phyloP scores from a whole-genome alignment of 2,797 vertebrate species.

The Takifugu rubripes region DNA sequence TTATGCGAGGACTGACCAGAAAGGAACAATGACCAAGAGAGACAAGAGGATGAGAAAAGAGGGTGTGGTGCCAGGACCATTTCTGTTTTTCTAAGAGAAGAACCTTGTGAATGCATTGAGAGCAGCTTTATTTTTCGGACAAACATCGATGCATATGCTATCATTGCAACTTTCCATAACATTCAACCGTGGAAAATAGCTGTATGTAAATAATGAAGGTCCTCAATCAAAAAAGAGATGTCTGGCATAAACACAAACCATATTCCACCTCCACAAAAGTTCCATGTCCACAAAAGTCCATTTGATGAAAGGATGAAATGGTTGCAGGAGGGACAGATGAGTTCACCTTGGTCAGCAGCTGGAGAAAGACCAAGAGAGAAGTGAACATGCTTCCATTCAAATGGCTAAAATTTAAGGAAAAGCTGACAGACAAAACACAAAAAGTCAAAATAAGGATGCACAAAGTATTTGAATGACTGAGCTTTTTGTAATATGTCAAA shows the following conservation, averaged over 20 bases:
- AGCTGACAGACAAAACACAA: background rate
- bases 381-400: slow-evolving; percentile 12
- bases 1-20: slow-evolving; percentile 52
- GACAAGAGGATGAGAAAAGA: slow-evolving; percentile 45
- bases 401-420: background rate
- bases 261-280: background rate
- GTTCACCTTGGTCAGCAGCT: slow-evolving; percentile 46
- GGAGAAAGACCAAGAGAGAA: slow-evolving; percentile 39
- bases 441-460: too few relatives aligned
- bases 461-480: too few relatives aligned
- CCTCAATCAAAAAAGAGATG: background rate
- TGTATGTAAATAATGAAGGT: background rate
- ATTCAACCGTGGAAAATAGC: slow-evolving; percentile 11
- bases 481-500: too few relatives aligned
- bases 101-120: slow-evolving; percentile 18
- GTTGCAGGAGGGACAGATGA: slow-evolving; percentile 9
- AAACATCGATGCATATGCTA: slow-evolving; percentile 12
- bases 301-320: slow-evolving; percentile 3
- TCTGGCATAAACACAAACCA: background rate
- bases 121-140: slow-evolving; percentile 39
- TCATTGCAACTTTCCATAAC: background rate
- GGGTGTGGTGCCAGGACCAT: slow-evolving; percentile 43
- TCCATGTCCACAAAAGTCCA: slow-evolving; percentile 22
- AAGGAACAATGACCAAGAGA: slow-evolving; percentile 35
- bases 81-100: slow-evolving; percentile 30